These are phyloP conservation scores for Potamarius usumacintae DNA, from an alignment of 2,113 vertebrate genomes.

Conservation along the genomic window DNA sequence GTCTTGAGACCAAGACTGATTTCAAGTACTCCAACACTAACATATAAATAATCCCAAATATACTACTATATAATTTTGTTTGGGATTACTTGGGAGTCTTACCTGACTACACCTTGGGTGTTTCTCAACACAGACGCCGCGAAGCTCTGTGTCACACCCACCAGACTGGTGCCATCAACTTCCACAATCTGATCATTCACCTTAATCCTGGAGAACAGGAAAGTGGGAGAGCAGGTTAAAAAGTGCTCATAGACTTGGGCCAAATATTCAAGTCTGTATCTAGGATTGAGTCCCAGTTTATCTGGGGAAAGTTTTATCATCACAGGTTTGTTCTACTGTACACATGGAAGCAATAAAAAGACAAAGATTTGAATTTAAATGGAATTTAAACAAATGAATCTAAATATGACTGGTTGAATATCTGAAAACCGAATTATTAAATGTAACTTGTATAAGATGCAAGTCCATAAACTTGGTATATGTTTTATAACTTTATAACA, in stretches of 20 bases:
- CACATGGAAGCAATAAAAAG: neutral
- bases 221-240: constrained; percentile 7
- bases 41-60: neutral
- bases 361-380: neutral
- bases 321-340: neutral
- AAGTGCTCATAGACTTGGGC: neutral
- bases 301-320: neutral
- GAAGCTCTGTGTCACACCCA: constrained; percentile 97
- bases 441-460: neutral
- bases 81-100: constrained; percentile 49
- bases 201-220: constrained; percentile 80
- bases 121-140: constrained; percentile 97
- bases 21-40: no score
- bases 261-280: neutral
- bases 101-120: constrained; percentile 95
- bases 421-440: neutral
- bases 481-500: neutral
- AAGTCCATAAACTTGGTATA: neutral
- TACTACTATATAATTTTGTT: neutral
- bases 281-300: neutral
- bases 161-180: constrained; percentile 94
- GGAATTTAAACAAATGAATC: neutral
- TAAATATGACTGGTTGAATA: neutral
- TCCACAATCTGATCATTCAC: constrained; percentile 99
- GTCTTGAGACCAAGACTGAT: no score